Percentiles rank a stretch among this genome's conserved stretches.
Conservation (phyloP, 2,797 vertebrate genomes). For the Clamator glandarius region DNA sequence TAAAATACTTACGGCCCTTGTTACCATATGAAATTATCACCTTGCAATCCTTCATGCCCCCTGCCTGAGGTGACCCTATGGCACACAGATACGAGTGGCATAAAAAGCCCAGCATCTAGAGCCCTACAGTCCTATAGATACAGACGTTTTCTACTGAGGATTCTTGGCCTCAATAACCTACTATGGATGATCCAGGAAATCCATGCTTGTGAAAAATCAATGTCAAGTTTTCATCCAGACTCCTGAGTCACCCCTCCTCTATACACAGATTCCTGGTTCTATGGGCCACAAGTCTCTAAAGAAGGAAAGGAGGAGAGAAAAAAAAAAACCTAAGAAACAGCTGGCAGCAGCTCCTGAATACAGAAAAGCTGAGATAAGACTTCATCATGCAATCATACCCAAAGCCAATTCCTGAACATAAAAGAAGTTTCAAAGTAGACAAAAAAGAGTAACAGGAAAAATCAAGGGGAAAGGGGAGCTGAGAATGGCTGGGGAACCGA, state of each 20-base stretch:
- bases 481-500: background rate
- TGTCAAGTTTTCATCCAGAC: background rate
- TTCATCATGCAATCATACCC: background rate
- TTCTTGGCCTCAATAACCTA: background rate
- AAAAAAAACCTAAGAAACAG: background rate
- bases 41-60: background rate
- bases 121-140: background rate
- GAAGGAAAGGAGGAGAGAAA: fast-evolving
- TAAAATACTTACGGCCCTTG: background rate
- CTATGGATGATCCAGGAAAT: background rate
- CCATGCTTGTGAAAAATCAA: background rate
- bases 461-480: background rate
- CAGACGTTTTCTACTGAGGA: background rate
- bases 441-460: background rate
- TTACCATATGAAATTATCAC: fast-evolving
- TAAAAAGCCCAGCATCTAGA: background rate
- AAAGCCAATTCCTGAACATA: background rate
- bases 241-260: background rate
- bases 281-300: background rate
- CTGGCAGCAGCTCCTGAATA: background rate
- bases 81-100: fast-evolving
- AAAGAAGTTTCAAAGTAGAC: background rate
- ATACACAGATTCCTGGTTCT: background rate
- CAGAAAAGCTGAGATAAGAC: background rate
- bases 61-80: background rate